These are phyloP conservation scores for Gasteruption jaculator DNA, from an alignment of 2,888 invertebrate genomes.

Conservation along the genomic window DNA sequence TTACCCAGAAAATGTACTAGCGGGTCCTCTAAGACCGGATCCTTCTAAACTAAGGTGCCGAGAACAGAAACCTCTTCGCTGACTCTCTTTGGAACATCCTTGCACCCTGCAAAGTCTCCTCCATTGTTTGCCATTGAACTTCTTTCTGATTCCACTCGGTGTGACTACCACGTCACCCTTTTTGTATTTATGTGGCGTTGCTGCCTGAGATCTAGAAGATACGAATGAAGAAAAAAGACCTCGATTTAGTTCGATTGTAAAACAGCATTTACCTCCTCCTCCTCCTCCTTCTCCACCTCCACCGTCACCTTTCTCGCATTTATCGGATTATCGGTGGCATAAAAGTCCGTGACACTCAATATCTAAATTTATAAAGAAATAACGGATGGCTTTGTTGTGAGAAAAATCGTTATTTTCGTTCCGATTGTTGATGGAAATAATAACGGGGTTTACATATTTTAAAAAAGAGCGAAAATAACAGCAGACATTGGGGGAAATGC, in stretches of 20 bases:
- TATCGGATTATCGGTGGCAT: too few species aligned
- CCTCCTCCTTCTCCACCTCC: too few species aligned
- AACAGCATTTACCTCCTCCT: neutral
- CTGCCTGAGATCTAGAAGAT: conserved; percentile 74
- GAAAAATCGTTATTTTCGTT: too few species aligned
- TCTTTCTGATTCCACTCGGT: conserved; percentile 94
- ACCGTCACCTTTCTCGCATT: too few species aligned
- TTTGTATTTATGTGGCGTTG: conserved; percentile 92
- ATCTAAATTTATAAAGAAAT: too few species aligned
- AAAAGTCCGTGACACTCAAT: too few species aligned
- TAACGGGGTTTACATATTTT: too few species aligned
- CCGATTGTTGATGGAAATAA: too few species aligned
- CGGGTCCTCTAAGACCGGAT: conserved; percentile 43
- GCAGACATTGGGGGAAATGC: too few species aligned
- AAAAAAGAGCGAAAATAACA: too few species aligned
- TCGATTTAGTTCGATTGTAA: neutral
- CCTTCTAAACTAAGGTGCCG: conserved; percentile 91
- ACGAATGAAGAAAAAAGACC: neutral
- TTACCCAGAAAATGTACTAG: conserved; percentile 42
- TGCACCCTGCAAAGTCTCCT: conserved; percentile 92
- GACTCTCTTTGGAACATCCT: conserved; percentile 95
- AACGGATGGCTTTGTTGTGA: too few species aligned
- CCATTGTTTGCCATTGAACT: conserved; percentile 99
- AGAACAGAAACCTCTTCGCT: conserved; percentile 94
- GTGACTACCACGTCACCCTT: conserved; percentile 96